Conservation (phyloP, 2,113 vertebrate species). For the Stercorarius parasiticus region DNA sequence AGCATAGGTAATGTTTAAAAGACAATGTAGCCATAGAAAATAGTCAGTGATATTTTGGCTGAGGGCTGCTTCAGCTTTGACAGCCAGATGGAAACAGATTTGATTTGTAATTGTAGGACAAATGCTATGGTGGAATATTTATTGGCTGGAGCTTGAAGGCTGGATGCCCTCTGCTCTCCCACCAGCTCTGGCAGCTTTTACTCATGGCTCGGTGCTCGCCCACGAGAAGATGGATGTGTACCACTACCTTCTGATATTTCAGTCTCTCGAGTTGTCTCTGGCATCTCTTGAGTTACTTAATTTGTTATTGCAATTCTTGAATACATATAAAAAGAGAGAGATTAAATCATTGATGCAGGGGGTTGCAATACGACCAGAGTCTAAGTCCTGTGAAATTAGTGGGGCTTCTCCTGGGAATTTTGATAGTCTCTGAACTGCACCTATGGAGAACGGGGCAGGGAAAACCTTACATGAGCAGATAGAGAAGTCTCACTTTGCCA, state of each 20-base stretch:
- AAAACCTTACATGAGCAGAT: background rate
- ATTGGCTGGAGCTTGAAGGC: background rate
- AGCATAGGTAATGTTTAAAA: background rate
- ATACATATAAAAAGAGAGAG: background rate
- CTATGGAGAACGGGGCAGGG: background rate
- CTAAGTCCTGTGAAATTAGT: background rate
- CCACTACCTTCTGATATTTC: background rate
- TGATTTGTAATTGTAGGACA: background rate
- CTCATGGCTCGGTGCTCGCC: accelerated
- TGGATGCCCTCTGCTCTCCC: background rate
- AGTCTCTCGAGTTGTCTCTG: background rate
- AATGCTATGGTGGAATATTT: background rate
- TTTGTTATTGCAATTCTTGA: background rate
- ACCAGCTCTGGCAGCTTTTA: background rate
- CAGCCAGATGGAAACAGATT: background rate
- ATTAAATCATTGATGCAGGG: background rate
- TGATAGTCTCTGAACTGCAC: background rate
- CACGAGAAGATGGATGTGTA: background rate
- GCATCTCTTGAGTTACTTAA: background rate
- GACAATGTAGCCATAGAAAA: background rate
- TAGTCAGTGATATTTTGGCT: background rate
- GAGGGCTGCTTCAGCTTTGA: background rate
- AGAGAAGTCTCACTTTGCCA: background rate
- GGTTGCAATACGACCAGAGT: background rate
- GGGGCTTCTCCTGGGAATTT: background rate